Evolutionary conservation across 2,797 vertebrate species (phyloP), one percentile per base, ranked within the genome.

Genomic region (Centroberyx gerrardi): DNA sequence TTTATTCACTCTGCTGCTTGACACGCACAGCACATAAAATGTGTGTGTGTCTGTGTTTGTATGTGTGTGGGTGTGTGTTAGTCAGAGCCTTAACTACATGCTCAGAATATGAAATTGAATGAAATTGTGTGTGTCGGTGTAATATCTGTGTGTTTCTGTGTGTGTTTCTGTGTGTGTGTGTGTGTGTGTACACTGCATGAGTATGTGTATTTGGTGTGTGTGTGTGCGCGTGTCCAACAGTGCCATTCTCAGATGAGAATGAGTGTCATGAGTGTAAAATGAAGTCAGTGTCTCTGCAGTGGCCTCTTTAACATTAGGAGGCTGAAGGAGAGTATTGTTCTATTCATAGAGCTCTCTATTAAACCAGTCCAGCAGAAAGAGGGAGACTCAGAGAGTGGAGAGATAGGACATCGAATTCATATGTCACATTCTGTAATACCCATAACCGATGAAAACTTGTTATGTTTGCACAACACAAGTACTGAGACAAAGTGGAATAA

Each of bases 271-370:
- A 81, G 71, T 83, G 73, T 85, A 91, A 94, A 90, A 92, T 85
- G 84, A 94, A 92, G 92, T 94, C 90, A 89, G 87, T 87, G 87
- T 91, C 81, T 83, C 69, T 81, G 82, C 81, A 74, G 77, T 67
- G 86, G 88, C 91, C 87, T 91, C 91, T 80, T 91, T 84, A 92
- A 88, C 90, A 90, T 92, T 87, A 82, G 85, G 68, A 86, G 79
- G 72, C 87, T 91, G 89, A 93, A 93, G 87, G 88, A 90, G 84
- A 55, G 79, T 86, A 92, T 94, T 94, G 90, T 92, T 93, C 93
- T 93, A 92, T 93, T 94, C 91, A 92, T 90, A 90, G 90, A 88
- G 88, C 80, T 80, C 79, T 76, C 81, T 82, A 90, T 89, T 81
- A 92, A 92, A 92, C 75, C 61, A 83, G 88, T 88, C 74, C 88